phyloP scores from a whole-genome alignment of 2,113 vertebrate species.

The Apus apus region DNA sequence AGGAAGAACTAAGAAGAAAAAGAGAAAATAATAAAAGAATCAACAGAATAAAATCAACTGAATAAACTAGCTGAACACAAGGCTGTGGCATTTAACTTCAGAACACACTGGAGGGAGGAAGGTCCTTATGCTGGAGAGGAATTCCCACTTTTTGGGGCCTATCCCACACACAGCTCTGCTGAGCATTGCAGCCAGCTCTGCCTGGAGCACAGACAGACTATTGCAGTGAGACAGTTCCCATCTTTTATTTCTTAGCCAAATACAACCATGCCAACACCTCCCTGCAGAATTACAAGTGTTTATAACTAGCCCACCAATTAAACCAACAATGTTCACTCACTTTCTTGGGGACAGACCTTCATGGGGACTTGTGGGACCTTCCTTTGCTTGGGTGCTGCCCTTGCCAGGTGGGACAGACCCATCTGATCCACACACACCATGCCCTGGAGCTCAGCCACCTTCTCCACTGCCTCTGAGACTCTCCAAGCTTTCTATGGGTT shows the following conservation, averaged over 20 bases:
- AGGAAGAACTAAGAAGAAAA: background rate
- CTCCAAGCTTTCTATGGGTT: background rate
- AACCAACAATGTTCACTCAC: background rate
- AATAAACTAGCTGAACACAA: background rate
- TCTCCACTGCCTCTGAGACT: background rate
- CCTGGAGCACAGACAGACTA: background rate
- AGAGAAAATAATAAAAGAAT: background rate
- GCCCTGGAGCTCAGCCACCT: background rate
- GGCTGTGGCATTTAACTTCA: background rate
- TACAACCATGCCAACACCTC: background rate
- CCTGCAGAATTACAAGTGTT: background rate
- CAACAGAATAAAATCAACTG: background rate
- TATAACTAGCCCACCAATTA: background rate
- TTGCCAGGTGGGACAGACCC: background rate
- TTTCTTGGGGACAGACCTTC: background rate
- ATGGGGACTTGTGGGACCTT: background rate
- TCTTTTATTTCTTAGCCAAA: background rate
- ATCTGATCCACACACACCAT: rapidly evolving
- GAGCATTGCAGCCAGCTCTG: background rate
- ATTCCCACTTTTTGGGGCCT: background rate
- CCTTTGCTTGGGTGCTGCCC: rapidly evolving
- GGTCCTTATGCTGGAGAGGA: background rate
- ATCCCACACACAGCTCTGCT: background rate
- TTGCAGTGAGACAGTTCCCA: background rate
- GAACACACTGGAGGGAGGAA: background rate